Evolutionary conservation across 1,140 invertebrate genomes (phyloP), one percentile per base, ranked within the genome.

Genomic region (Homarus americanus): DNA sequence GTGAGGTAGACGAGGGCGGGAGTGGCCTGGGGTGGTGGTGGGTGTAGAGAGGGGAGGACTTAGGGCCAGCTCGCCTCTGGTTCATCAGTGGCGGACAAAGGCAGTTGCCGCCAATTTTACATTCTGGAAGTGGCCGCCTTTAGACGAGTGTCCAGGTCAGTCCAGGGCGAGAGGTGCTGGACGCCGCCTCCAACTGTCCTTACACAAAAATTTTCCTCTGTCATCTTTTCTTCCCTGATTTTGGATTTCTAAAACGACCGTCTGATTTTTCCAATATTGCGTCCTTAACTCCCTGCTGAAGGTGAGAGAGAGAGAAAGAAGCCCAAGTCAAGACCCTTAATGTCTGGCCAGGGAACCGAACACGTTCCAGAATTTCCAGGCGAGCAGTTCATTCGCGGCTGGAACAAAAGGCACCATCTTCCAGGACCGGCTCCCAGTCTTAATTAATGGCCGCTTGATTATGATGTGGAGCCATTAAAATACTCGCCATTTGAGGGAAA

Each of bases 401-500:
- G 53, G 86, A 82, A 88, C 86, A 88, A 88, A 80, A 72, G 76
- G 53, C 24, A n/a, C 86, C 86, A 88, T 88, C 86, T 66, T n/a
- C 44, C 84, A 86, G 86, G 86, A 34, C 24, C 78, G 86, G 86
- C 28, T 44, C 36, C 58, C 75, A 79, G 86, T 58, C 53, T 80
- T 88, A 88, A 88, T 88, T 88, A 88, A 88, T 88, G 86, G 86
- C 38, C 49, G 44, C 75, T 82, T 88, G 76, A 88, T 88, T 88
- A 88, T 88, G 86, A 82, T 79, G 78, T 79, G 58, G 53, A 80
- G 38, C 84, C 72, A 86, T 86, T 86, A 86, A 86, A 76, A 76
- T 86, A 49, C 72, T 86, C 72, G 49, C 72, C 69, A 86, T 49
- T 86, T 86, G 34, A 28, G 76, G 72, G 69, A 69, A 76, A n/a